Base-by-base conservation (phyloP, 2,113 vertebrate species). In the Axis porcinus region DNA sequence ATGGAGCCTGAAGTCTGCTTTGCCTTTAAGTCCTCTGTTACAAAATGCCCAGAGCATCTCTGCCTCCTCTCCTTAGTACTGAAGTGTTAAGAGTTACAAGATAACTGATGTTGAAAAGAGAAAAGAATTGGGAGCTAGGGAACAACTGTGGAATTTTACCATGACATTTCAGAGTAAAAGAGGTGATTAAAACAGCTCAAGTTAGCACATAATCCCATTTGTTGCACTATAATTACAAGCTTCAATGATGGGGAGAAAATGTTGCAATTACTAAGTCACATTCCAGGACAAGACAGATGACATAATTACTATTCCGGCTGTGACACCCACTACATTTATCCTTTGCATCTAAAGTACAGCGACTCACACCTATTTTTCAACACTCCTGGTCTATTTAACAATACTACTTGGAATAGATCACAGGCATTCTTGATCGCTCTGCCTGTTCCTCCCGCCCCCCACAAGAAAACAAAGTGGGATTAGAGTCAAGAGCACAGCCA, bases 171-270 rank as follows among this genome's bases (percentile, higher is more conserved):
- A 98, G 97, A 97, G 97, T 86, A 98, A 97, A 98, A 97, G 98
- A 98, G 97, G 98, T 98, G 98, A 98, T 98, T 98, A 98, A 97
- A 98, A 30, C 86, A 98, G 96, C 97, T 94, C 70, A 98, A 99
- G 98, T 98, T 98, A 98, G 98, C 98, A 97, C 81, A 98, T 97
- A 98, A 98, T 96, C 98, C 98, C 93, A 96, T 97, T 98, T 98
- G 99, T 97, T 98, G 98, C 98, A 98, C 98, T 99, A 98, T 99
- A 99, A 99, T 99, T 99, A 99, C 98, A 99, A 98, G 99, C 98
- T 98, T 98, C 98, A 95, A 97, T 98, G 99, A 99, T 98, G 98
- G 98, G 47, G 97, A 98, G 98, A 99, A 98, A 99, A 98, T 96
- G 98, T 98, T 98, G 98, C 99, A 99, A 99, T 99, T 99, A 99